These are phyloP conservation scores for Sardina pilchardus DNA, from an alignment of 2,113 vertebrate species.

Conservation along the genomic window DNA sequence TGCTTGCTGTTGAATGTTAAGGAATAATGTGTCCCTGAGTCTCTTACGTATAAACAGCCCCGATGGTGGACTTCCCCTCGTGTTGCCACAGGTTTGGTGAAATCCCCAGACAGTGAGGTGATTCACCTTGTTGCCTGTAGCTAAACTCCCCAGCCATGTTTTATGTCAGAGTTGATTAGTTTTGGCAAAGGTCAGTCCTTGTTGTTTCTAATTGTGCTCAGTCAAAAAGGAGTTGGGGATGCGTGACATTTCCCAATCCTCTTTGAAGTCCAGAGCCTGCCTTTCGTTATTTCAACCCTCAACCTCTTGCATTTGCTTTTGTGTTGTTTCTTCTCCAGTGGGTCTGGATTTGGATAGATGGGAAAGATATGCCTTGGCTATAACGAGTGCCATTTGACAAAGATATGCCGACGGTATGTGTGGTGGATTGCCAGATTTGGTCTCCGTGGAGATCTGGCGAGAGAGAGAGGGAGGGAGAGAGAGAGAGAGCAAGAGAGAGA, in stretches of 20 bases:
- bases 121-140: conserved; percentile 6
- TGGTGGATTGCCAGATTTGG: not conserved
- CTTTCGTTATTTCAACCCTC: conserved; percentile 5
- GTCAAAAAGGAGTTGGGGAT: not conserved
- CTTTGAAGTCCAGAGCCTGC: not conserved
- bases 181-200: not conserved
- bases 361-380: not conserved
- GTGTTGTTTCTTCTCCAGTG: not conserved
- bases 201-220: not conserved
- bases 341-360: not conserved
- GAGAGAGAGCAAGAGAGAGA: no score
- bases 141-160: not conserved
- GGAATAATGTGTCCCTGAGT: not conserved
- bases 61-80: not conserved
- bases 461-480: not conserved
- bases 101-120: not conserved
- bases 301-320: not conserved
- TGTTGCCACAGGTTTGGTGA: not conserved
- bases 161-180: not conserved
- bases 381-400: not conserved
- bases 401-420: not conserved
- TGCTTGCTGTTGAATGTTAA: not conserved
- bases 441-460: not conserved
- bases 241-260: not conserved
- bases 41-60: not conserved